phyloP scores from a whole-genome alignment of 2,797 vertebrate genomes.

The Catharus ustulatus region DNA sequence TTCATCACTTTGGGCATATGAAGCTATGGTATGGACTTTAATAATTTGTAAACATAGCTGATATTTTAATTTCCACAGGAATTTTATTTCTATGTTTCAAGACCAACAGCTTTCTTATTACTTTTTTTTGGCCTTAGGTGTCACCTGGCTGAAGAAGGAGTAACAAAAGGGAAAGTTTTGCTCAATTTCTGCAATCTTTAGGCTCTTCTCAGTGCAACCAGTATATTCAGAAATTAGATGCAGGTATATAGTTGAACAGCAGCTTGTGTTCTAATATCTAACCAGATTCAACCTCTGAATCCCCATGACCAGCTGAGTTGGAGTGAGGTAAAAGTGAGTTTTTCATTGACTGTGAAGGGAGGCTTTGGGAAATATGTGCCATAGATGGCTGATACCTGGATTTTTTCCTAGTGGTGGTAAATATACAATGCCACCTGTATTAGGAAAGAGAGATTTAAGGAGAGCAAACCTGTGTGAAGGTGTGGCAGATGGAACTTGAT shows the following conservation, averaged over 20 bases:
- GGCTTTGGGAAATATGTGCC: neutral
- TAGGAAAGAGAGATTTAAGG: neutral
- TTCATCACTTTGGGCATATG: neutral
- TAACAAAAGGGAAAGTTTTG: neutral
- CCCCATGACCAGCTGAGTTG: neutral
- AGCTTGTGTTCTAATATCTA: neutral
- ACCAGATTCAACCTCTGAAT: neutral
- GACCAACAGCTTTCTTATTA: neutral
- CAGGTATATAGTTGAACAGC: accelerated
- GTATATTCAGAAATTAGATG: neutral
- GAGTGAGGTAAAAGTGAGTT: neutral
- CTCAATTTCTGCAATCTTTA: neutral
- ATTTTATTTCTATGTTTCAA: neutral
- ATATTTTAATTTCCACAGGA: neutral
- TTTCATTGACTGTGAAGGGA: neutral
- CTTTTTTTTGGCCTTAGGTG: neutral
- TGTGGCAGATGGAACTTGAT: neutral
- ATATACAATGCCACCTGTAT: neutral
- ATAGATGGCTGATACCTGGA: neutral
- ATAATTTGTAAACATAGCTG: neutral
- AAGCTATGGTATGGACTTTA: neutral
- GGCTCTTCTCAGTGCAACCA: neutral
- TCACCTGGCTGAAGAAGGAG: neutral
- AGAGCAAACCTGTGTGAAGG: neutral
- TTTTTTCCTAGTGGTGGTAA: neutral